Evolutionary conservation across 2,888 invertebrate species (phyloP), one percentile per base, ranked within the genome.

Genomic region (Mystacides longicornis): DNA sequence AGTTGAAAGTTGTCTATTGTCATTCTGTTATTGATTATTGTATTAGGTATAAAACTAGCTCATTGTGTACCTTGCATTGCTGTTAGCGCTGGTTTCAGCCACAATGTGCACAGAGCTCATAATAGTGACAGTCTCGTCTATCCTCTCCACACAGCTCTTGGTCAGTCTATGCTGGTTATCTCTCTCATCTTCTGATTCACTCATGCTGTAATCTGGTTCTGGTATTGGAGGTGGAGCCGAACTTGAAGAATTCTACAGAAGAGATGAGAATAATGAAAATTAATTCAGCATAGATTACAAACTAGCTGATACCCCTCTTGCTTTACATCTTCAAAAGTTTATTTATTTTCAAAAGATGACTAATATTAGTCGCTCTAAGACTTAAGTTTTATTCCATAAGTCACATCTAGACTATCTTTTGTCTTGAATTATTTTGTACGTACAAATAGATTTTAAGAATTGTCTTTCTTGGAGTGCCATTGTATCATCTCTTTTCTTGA

Each of bases 141-240:
- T 79, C 3, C 72, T 68, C 62, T 77, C 75, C 65, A 70, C 81
- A 64, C 77, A 77, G 68, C 77, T 81, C 65, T 78, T 81, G 23
- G 76, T 69, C 57, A 78, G 74, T 11, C 77, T 71, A 50, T 74
- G 74, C 11, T 67, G 67, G 21, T 54, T 48, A 11, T 80, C 80
- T 59, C 79, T 80, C 61, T 87, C 87, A 56, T 83, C 87, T 65
- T 91, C 92, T 0, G 89, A 89, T 68, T 90, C 91, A 61, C 89
- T 90, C 72, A 91, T 83, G 69, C 91, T 91, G 74, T 93, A 93
- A 71, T 93, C 93, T 0, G 93, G 93, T 67, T 93, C 93, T 0
- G 93, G 93, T 63, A 93, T 93, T n/a, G 90, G 88, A 7, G 93
- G 87, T 1, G 81, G 77, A 3, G 75, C 75, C 11, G 75, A 74